These are phyloP conservation scores for Tetranychus urticae DNA, from an alignment of 1,140 invertebrate species.

Conservation along the genomic window DNA sequence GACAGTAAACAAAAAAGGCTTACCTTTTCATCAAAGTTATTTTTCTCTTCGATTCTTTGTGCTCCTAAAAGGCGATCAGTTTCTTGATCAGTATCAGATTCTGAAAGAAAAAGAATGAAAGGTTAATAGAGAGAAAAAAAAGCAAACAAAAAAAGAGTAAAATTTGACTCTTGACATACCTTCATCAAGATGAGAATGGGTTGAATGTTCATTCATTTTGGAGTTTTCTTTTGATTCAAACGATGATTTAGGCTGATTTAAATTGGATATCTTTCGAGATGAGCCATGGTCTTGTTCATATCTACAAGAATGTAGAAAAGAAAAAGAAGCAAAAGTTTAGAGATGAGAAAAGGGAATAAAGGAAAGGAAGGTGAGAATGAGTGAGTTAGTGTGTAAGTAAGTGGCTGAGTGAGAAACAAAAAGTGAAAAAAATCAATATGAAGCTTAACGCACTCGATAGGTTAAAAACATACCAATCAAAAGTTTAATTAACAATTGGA, in stretches of 20 bases:
- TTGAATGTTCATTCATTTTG: too few species aligned
- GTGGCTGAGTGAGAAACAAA: neutral
- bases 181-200: too few species aligned
- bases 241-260: too few species aligned
- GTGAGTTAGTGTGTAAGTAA: neutral
- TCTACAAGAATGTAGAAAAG: neutral
- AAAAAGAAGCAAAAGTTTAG: neutral
- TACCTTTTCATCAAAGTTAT: constrained; percentile 62
- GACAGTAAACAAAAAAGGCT: constrained; percentile 18
- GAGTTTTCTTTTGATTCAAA: too few species aligned
- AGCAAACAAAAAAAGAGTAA: too few species aligned
- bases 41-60: constrained; percentile 64
- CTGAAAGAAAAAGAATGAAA: neutral
- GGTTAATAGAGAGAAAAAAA: too few species aligned
- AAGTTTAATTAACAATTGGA: too few species aligned
- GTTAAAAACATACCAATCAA: too few species aligned
- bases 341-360: neutral
- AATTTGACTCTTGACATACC: too few species aligned
- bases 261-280: too few species aligned
- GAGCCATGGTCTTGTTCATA: too few species aligned
- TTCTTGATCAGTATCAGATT: constrained; percentile 29
- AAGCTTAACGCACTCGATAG: too few species aligned
- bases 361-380: neutral
- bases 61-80: constrained; percentile 67
- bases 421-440: neutral